These are phyloP conservation scores for Fistularia tabacaria DNA, from an alignment of 2,797 vertebrate genomes.

Conservation along the genomic window DNA sequence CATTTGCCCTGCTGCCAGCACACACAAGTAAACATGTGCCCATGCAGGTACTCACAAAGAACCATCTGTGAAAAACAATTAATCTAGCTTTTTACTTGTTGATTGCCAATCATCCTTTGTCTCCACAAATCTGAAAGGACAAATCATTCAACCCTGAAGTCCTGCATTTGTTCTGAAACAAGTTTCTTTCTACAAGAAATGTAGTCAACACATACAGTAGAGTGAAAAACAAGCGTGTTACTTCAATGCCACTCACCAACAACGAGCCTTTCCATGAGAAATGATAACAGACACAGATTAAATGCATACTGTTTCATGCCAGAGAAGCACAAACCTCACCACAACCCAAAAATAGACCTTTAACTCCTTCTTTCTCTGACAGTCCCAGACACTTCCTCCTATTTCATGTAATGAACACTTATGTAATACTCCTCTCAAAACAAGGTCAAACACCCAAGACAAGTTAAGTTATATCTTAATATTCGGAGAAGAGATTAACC, in stretches of 20 bases:
- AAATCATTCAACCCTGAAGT: constrained; percentile 12
- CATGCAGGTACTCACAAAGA: constrained; percentile 15
- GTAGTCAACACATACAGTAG: constrained; percentile 21
- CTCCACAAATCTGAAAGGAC: constrained; percentile 30
- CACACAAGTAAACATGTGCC: constrained; percentile 26
- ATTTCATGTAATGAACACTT: constrained; percentile 42
- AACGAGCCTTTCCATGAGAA: constrained; percentile 41
- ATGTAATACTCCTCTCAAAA: constrained; percentile 34
- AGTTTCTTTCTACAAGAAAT: constrained; percentile 24
- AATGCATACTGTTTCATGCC: constrained; percentile 47
- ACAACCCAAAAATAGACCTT: constrained; percentile 58
- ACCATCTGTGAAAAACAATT: constrained; percentile 15
- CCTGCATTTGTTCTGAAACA: constrained; percentile 41
- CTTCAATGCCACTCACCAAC: constrained; percentile 47
- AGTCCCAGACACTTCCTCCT: constrained; percentile 51
- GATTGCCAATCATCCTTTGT: constrained; percentile 26
- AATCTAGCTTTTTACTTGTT: constrained; percentile 39
- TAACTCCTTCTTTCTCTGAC: constrained; percentile 26
- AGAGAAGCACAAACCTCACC: constrained; percentile 44
- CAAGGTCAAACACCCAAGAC: constrained; percentile 24
- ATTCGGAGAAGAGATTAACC: too few species aligned
- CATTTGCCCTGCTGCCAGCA: constrained; percentile 24
- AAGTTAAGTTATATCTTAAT: constrained; percentile 11
- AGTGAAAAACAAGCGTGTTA: constrained; percentile 36
- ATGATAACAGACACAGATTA: constrained; percentile 53